A percentile compares a stretch with the other conserved stretches of the same genome.
These are phyloP conservation scores for Luidia sarsii DNA, from an alignment of 53 echinoderm and acorn worm genomes.

Conservation along the genomic window DNA sequence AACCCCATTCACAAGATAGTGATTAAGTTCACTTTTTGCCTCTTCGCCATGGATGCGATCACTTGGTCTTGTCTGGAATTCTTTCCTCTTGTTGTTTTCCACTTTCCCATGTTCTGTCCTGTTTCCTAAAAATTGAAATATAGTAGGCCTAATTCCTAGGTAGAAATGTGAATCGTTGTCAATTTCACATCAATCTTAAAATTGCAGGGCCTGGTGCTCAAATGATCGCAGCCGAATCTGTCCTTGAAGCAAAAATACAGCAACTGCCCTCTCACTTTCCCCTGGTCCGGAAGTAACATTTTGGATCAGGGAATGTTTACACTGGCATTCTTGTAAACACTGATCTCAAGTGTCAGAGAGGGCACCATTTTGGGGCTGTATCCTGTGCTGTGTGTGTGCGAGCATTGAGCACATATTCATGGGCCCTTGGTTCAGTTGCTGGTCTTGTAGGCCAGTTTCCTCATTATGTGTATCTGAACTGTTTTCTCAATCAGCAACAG, in stretches of 20 bases:
- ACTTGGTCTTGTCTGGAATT: too few relatives aligned
- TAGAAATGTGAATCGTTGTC: background rate
- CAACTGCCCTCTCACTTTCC: too few relatives aligned
- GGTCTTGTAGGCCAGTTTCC: background rate
- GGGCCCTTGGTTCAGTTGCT: background rate
- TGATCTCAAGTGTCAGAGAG: constrained; percentile 3
- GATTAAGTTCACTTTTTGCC: too few relatives aligned
- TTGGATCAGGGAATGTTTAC: background rate
- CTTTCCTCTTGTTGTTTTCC: too few relatives aligned
- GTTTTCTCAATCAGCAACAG: too few relatives aligned
- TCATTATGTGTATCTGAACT: background rate
- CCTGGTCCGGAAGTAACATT: background rate
- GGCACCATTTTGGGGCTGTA: too few relatives aligned
- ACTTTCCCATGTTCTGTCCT: too few relatives aligned
- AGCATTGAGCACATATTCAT: background rate
- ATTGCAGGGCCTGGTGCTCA: background rate
- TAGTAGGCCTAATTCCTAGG: background rate
- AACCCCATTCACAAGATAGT: too few relatives aligned
- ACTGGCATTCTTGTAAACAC: background rate
- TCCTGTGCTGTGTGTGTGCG: background rate
- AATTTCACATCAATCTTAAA: background rate
- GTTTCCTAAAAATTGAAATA: too few relatives aligned
- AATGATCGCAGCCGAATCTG: background rate
- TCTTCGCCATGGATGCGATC: too few relatives aligned
- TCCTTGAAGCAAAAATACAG: too few relatives aligned